These are phyloP conservation scores for Burhinus bistriatus DNA, from an alignment of 2,113 vertebrate species.

Conservation along the genomic window DNA sequence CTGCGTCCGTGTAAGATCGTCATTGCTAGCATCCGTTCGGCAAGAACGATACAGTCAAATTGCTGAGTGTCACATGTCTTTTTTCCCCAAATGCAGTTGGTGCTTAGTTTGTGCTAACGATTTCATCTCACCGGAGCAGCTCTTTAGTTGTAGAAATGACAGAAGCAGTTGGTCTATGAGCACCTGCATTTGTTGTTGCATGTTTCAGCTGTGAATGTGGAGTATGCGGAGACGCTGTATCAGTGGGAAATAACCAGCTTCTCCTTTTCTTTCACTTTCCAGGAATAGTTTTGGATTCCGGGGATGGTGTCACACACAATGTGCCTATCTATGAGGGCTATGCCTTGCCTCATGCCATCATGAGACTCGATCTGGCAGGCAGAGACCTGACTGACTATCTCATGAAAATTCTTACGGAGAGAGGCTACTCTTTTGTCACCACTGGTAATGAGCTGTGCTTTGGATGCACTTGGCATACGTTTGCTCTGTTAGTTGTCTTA, in stretches of 20 bases:
- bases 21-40: not conserved
- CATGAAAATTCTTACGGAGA: slow-evolving; percentile 52
- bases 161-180: not conserved
- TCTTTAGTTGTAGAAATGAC: not conserved
- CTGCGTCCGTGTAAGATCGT: not conserved
- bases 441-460: not conserved
- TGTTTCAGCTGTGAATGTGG: not conserved
- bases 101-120: not conserved
- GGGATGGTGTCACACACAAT: slow-evolving; percentile 35
- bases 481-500: not conserved
- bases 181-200: not conserved
- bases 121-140: not conserved
- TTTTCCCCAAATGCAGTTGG: not conserved
- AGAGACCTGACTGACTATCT: slow-evolving; percentile 53
- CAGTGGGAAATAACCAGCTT: not conserved
- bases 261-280: not conserved
- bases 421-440: slow-evolving; percentile 52
- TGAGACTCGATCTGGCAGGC: slow-evolving; percentile 30
- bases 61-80: not conserved
- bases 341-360: slow-evolving; percentile 53
- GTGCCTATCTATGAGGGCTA: slow-evolving; percentile 52
- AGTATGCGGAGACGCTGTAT: not conserved
- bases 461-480: not conserved
- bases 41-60: not conserved
- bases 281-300: slow-evolving; percentile 52